phyloP scores from a whole-genome alignment of 1,140 invertebrate genomes.

The Drosophila suzukii region DNA sequence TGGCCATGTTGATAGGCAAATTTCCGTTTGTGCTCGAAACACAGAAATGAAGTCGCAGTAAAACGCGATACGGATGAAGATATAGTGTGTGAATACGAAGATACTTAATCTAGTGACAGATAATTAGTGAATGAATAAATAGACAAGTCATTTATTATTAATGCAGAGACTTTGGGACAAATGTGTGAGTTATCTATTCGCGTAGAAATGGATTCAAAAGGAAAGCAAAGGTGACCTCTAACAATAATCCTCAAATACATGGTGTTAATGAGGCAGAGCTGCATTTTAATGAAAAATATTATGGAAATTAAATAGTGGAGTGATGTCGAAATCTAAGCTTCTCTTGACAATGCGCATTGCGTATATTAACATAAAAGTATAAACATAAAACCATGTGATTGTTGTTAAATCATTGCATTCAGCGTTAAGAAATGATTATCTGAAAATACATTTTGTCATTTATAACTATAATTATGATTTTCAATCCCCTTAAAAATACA shows the following conservation, averaged over 20 bases:
- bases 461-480: too few relatives aligned
- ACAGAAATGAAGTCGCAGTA: slow-evolving; percentile 5
- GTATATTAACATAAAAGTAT: slow-evolving; percentile 6
- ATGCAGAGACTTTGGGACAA: not conserved
- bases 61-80: slow-evolving; percentile 27
- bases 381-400: too few relatives aligned
- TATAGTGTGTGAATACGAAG: slow-evolving; percentile 34
- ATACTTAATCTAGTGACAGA: slow-evolving; percentile 34
- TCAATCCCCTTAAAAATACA: not conserved
- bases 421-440: slow-evolving; percentile 2
- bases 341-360: slow-evolving; percentile 1
- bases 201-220: not conserved
- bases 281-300: too few relatives aligned
- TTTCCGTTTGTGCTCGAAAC: slow-evolving; percentile 54
- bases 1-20: slow-evolving; percentile 77
- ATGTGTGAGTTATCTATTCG: not conserved
- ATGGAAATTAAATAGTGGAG: not conserved
- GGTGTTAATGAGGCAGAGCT: not conserved
- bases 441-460: not conserved
- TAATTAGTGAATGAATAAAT: slow-evolving; percentile 24
- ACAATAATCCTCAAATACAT: not conserved
- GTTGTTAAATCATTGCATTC: not conserved
- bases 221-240: not conserved
- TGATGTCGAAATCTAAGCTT: not conserved
- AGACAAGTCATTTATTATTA: slow-evolving; percentile 13